A percentile compares a stretch with the other conserved stretches of the same genome.
Evolutionary conservation across 2,797 vertebrate genomes (phyloP).

Genomic region (Sciaenops ocellatus): DNA sequence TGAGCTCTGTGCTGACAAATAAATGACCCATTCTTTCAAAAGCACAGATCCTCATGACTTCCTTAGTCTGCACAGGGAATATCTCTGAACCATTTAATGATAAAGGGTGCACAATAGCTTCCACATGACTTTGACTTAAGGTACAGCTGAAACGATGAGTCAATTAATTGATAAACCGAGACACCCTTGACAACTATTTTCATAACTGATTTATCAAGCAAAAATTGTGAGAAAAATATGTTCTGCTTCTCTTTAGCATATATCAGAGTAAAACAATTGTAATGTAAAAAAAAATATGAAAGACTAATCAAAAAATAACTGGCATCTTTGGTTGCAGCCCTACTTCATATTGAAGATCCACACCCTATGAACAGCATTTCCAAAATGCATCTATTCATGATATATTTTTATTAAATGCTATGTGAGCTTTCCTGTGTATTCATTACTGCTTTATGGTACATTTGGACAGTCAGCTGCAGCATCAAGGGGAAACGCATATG

Average conservation of each 20-base stretch:
- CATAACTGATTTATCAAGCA: neutral
- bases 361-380: no score
- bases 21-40: conserved; percentile 32
- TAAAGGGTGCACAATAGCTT: neutral
- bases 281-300: no score
- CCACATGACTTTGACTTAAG: neutral
- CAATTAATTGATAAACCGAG: neutral
- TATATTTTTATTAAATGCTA: no score
- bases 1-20: conserved; percentile 16
- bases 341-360: no score
- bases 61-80: neutral
- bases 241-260: neutral
- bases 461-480: conserved; percentile 21
- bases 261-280: neutral
- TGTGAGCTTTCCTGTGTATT: neutral
- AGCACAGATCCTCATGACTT: conserved; percentile 23
- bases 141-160: neutral
- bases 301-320: no score
- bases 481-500: conserved; percentile 29
- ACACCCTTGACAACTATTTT: neutral
- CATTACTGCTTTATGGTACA: conserved; percentile 18
- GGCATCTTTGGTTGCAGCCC: no score
- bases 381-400: no score
- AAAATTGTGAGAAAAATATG: neutral
- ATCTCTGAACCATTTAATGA: neutral